Evolutionary conservation across 2,113 vertebrate species (phyloP).

Genomic region (Ardeotis arabs): DNA sequence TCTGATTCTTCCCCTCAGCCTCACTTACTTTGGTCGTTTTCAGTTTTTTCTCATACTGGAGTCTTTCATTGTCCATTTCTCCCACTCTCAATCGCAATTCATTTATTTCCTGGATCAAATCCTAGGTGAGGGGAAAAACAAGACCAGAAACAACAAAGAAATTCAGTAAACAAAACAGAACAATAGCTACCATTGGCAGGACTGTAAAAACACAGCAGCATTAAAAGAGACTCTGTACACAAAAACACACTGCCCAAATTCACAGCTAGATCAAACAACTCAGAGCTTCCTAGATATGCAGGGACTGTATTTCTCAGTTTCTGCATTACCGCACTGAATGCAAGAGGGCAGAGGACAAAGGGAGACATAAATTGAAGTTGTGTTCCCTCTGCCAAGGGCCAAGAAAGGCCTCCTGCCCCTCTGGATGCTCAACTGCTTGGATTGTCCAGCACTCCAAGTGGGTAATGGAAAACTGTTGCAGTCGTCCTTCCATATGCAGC

Average conservation of each 20-base stretch:
- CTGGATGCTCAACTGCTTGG: background rate
- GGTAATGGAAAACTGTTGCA: background rate
- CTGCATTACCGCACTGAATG: background rate
- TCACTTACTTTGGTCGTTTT: conserved; percentile 93
- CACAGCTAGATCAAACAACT: background rate
- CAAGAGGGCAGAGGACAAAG: background rate
- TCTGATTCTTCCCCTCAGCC: background rate
- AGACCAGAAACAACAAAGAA: background rate
- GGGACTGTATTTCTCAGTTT: background rate
- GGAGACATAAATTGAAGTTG: background rate
- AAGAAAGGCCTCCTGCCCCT: background rate
- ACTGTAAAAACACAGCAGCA: background rate
- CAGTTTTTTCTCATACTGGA: conserved; percentile 94
- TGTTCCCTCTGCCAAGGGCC: background rate
- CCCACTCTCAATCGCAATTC: conserved; percentile 88
- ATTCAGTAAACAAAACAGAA: background rate
- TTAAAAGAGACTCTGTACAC: background rate
- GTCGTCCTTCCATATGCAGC: background rate
- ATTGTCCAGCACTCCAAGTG: background rate
- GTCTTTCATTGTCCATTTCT: conserved; percentile 90
- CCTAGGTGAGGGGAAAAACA: conserved; percentile 70
- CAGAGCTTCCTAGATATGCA: background rate
- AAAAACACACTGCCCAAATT: background rate
- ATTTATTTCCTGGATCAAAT: conserved; percentile 89
- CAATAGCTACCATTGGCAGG: background rate